Evolutionary conservation across 2,888 invertebrate genomes (phyloP).

Genomic region (Brachypalpus laphriformis): DNA sequence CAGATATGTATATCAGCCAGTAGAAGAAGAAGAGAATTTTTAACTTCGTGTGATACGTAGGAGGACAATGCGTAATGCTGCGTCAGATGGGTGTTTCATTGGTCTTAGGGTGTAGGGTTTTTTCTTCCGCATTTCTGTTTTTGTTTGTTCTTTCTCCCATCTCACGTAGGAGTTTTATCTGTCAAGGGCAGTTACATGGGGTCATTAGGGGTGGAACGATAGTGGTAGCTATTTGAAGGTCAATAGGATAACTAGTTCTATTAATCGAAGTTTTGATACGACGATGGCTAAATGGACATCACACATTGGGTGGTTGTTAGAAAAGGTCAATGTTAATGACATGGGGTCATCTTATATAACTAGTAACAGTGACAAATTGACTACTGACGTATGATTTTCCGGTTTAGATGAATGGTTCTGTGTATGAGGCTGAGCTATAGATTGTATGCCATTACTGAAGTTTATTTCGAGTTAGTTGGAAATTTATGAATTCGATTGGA

Average conservation of each 20-base stretch:
- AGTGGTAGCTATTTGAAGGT: slow-evolving; percentile 44
- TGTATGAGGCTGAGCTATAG: neutral
- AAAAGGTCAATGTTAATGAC: slow-evolving; percentile 4
- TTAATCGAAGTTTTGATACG: neutral
- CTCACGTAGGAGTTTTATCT: slow-evolving; percentile 8
- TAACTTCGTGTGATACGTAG: slow-evolving; percentile 15
- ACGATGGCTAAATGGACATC: no score
- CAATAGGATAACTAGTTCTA: slow-evolving; percentile 24
- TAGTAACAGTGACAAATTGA: slow-evolving; percentile 11
- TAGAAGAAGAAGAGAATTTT: slow-evolving; percentile 5
- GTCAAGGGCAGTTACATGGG: neutral
- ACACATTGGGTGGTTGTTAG: slow-evolving; percentile 26
- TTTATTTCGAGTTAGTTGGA: neutral
- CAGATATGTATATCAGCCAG: slow-evolving; percentile 54
- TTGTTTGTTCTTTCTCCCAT: slow-evolving; percentile 7
- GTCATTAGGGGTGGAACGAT: slow-evolving; percentile 49
- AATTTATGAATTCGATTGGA: neutral
- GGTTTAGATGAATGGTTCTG: slow-evolving; percentile 4
- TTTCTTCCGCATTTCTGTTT: slow-evolving; percentile 57
- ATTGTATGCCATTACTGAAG: neutral
- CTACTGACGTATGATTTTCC: neutral
- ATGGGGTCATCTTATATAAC: slow-evolving; percentile 13
- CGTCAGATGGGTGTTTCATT: slow-evolving; percentile 42
- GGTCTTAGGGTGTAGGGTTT: slow-evolving; percentile 11
- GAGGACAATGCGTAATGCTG: slow-evolving; percentile 61